Base-by-base conservation (phyloP, 2,113 vertebrate species). In the Tympanuchus pallidicinctus region DNA sequence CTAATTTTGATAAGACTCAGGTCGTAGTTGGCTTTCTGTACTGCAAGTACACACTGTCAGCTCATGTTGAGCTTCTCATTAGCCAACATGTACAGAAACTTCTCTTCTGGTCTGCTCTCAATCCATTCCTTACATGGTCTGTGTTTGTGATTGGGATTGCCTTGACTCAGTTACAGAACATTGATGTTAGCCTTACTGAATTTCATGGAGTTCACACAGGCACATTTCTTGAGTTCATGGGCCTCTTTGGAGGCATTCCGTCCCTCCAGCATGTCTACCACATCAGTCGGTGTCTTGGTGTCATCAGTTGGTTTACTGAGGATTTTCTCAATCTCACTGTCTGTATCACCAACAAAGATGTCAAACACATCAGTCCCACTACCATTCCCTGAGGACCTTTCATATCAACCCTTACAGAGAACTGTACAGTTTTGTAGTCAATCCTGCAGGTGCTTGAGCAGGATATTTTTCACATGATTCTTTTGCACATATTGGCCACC, bases 381-480 rank as follows among this genome's bases (percentile, higher is more conserved):
- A 27, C 61, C 6, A 28, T 18, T 25, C 34, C 10, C 6, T 40
- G 36, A 28, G 36, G 16, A 57, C 30, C 15, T 40, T 24, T 40
- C 61, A 28, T 40, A 64, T 36, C 16, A 38, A 11, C 15, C 10
- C 14, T 15, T 63, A 7, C 11, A 64, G 7, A 20, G 16, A 10
- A 42, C 1, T 6, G 47, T 54, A 28, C 4, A 42, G 59, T 66
- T 87, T 63, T 70, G 13, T 30, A 48, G 22, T 48, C 13, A 76
- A 38, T 30, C 5, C 52, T 71, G n/a, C 3, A 52, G 27, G 2
- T 70, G 18, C 18, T 75, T 36, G 15, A 54, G 27, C 2, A 72
- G 9, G 1, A 24, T 57, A 17, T 0, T 8, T 83, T 61, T 40
- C 16, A 14, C 9, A 6, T 13, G 1, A 27, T 27, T 66, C 18